Evolutionary conservation across 1,140 invertebrate species (phyloP), one percentile per base, ranked within the genome.

Genomic region (Bombus polaris): DNA sequence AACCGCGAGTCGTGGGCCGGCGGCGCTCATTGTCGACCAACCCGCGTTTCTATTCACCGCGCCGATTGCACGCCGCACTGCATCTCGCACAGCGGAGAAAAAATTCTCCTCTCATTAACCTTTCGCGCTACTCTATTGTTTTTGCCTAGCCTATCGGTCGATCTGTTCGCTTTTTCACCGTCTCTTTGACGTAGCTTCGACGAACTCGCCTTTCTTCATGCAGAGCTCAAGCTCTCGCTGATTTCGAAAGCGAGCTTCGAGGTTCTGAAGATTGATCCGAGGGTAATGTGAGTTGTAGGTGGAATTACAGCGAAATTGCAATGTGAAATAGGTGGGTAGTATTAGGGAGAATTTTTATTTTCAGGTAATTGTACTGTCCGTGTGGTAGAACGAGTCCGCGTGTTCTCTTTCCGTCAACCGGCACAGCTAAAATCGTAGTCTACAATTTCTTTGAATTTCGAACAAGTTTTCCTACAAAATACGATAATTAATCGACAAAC

Each of bases 11-110:
- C 88, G 87, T 87, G 88, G 80, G 90, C 86, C 84, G 82, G 72
- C 85, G 90, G 83, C 85, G 88, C 76, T 89, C 86, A 93, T 93
- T 93, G 92, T 93, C 91, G 88, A 91, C 83, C 76, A 81, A 84
- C 76, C 84, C 84, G 77, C 83, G 88, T 75, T 86, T 86, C 88
- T 85, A 87, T 81, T 87, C 83, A 73, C 37, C 73, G 78, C 81
- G 71, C 70, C 59, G 71, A 0, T 53, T 2, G 25, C 37, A 5
- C 70, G 39, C 4, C 71, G 37, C 28, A 59, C 13, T 59, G 32
- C 35, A 39, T 37, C 35, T 37, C 18, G 22, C 35, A 37, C 32
- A 32, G 42, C 47, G 47, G 42, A 53, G 39, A 68, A 83, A 83
- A 86, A 86, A 79, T 53, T 65, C 37, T 65, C 44, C 81, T 39